Conservation (phyloP, 2,113 vertebrate genomes). For the Tyto alba region DNA sequence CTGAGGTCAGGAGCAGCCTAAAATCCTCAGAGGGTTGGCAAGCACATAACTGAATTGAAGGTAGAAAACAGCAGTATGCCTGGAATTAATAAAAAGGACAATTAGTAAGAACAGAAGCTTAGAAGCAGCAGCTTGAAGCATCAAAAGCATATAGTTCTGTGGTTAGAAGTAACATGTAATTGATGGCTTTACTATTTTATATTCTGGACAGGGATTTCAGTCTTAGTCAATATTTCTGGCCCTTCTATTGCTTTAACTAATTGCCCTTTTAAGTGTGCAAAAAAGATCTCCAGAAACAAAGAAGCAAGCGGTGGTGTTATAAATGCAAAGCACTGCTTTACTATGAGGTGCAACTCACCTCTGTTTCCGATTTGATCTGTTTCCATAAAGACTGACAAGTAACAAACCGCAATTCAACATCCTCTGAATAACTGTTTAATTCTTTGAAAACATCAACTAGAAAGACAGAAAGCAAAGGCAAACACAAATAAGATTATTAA, state of each 20-base stretch:
- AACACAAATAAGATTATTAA: not conserved
- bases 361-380: slow-evolving; percentile 80
- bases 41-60: not conserved
- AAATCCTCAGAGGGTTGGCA: not conserved
- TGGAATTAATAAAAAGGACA: not conserved
- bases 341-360: slow-evolving; percentile 73
- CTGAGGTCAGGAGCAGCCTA: not conserved
- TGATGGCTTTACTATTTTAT: not conserved
- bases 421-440: slow-evolving; percentile 62
- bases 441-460: slow-evolving; percentile 76
- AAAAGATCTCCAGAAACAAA: not conserved
- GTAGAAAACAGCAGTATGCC: not conserved
- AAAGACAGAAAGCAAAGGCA: slow-evolving; percentile 12
- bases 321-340: not conserved
- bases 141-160: not conserved
- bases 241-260: not conserved
- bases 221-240: not conserved
- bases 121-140: not conserved
- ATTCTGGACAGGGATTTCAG: not conserved
- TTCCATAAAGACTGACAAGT: slow-evolving; percentile 84
- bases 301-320: not conserved
- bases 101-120: not conserved
- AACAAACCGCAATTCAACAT: slow-evolving; percentile 72
- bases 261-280: not conserved
- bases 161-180: not conserved